Evolutionary conservation across 2,888 invertebrate genomes (phyloP).

Genomic region (Ormyrus thymus): DNA sequence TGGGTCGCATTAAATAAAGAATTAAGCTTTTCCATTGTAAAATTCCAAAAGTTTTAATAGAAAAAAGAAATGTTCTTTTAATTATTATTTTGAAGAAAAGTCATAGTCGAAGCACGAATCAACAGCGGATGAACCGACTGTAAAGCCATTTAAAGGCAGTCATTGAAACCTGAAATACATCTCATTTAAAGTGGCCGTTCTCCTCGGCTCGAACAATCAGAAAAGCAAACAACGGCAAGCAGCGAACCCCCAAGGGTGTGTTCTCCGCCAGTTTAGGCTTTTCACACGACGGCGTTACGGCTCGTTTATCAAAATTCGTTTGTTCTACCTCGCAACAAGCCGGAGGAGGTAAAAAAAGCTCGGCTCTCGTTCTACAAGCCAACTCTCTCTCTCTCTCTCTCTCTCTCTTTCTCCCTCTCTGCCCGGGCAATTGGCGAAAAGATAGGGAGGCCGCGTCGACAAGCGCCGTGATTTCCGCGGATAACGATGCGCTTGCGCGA

Average conservation of each 20-base stretch:
- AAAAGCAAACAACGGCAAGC: too few relatives aligned
- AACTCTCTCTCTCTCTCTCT: too few relatives aligned
- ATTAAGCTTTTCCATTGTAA: too few relatives aligned
- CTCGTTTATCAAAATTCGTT: conserved; percentile 45
- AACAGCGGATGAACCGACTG: neutral
- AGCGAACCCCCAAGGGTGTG: neutral
- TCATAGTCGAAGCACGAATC: too few relatives aligned
- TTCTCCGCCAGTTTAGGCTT: neutral
- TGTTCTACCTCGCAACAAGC: neutral
- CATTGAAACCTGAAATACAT: neutral
- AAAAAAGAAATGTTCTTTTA: too few relatives aligned
- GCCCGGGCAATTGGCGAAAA: conserved; percentile 10
- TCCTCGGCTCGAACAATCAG: neutral
- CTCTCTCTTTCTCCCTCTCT: neutral
- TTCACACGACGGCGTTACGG: conserved; percentile 23
- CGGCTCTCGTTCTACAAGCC: conserved; percentile 17
- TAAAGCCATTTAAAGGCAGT: neutral
- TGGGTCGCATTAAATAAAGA: too few relatives aligned
- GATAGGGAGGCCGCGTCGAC: conserved; percentile 29
- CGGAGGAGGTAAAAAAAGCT: neutral
- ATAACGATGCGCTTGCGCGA: conserved; percentile 35
- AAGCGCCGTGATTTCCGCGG: conserved; percentile 52
- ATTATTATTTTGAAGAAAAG: too few relatives aligned
- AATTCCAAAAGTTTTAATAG: too few relatives aligned
- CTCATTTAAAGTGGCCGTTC: neutral